Evolutionary conservation across 2,797 vertebrate genomes (phyloP).

Genomic region (Dendrocincla fuliginosa): DNA sequence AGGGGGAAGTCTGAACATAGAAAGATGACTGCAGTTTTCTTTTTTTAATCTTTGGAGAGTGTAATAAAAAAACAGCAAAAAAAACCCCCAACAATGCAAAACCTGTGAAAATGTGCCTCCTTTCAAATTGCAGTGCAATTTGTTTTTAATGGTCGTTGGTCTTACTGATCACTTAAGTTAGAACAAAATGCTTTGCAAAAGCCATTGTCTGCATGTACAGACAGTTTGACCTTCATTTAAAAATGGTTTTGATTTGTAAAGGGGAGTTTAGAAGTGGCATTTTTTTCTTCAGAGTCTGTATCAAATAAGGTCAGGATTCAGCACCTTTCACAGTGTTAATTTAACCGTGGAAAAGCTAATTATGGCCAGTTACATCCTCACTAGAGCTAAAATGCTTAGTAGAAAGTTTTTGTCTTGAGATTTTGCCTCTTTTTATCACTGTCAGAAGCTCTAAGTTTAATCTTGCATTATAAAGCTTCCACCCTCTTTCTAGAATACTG

Average conservation of each 20-base stretch:
- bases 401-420: neutral
- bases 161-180: neutral
- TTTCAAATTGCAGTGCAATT: neutral
- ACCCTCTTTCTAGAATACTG: neutral
- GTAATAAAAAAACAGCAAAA: neutral
- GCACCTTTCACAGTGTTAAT: neutral
- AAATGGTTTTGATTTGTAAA: neutral
- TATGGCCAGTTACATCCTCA: neutral
- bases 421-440: neutral
- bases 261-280: neutral
- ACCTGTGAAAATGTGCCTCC: neutral
- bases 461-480: neutral
- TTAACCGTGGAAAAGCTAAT: constrained; percentile 7
- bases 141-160: neutral
- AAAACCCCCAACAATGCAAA: neutral
- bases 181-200: neutral
- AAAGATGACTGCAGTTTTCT: neutral
- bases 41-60: neutral
- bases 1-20: neutral
- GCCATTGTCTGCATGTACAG: neutral
- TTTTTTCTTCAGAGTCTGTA: neutral
- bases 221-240: neutral
- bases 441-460: neutral
- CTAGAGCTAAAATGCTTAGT: neutral
- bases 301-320: neutral